Evolutionary conservation across 2,888 invertebrate genomes (phyloP).

Genomic region (Trachelus iudaicus): DNA sequence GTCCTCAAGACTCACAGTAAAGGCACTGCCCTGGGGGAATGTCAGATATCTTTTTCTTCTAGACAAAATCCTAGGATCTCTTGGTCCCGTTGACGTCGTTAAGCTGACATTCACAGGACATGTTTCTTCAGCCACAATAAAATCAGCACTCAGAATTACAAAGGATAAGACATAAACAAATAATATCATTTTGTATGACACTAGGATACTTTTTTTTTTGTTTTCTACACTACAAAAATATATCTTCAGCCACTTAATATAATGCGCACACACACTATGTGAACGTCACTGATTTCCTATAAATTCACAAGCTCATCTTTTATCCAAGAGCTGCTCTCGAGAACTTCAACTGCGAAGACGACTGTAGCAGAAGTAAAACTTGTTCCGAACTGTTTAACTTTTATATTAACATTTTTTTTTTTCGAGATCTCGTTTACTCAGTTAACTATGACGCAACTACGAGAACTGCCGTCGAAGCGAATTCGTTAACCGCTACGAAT

Average conservation of each 20-base stretch:
- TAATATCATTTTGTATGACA: not conserved
- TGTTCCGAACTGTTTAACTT: not conserved
- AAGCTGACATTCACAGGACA: constrained; percentile 39
- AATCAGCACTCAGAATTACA: not conserved
- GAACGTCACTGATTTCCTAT: not conserved
- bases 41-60: constrained; percentile 59
- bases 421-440: not conserved
- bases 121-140: not conserved
- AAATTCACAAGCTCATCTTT: not conserved
- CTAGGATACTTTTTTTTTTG: not conserved
- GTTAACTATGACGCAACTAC: not conserved
- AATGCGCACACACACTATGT: not conserved
- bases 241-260: not conserved
- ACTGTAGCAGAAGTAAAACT: not conserved
- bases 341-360: not conserved
- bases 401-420: not conserved
- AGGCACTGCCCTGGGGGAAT: constrained; percentile 66
- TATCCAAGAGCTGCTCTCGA: not conserved
- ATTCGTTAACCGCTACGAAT: not conserved
- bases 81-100: constrained; percentile 12
- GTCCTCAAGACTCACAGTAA: constrained; percentile 52
- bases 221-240: not conserved
- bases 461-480: not conserved
- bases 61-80: constrained; percentile 44
- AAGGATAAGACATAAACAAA: not conserved